phyloP scores from a whole-genome alignment of 2,888 invertebrate genomes.

The Erebia epiphron region DNA sequence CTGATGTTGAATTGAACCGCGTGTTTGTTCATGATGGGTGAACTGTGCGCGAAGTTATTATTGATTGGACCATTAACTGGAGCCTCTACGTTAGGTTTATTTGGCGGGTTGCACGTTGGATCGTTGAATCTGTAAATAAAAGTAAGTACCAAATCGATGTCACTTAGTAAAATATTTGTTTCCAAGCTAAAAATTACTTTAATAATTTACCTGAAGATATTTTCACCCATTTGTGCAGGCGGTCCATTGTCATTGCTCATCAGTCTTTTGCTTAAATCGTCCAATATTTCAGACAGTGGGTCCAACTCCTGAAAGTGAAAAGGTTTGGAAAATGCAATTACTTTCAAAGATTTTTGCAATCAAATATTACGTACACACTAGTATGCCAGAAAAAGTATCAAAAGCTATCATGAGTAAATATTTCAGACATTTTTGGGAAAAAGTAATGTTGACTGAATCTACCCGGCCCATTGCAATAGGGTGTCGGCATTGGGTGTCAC shows the following conservation, averaged over 20 bases:
- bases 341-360: too few relatives aligned
- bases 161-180: not conserved
- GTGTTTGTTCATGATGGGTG: constrained; percentile 81
- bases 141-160: not conserved
- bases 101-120: constrained; percentile 80
- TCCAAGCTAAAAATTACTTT: not conserved
- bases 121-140: constrained; percentile 83
- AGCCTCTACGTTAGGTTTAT: constrained; percentile 57
- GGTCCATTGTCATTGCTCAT: constrained; percentile 70
- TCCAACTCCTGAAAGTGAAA: constrained; percentile 78
- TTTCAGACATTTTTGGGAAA: too few relatives aligned
- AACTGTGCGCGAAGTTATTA: constrained; percentile 74
- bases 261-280: constrained; percentile 86
- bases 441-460: too few relatives aligned
- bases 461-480: too few relatives aligned
- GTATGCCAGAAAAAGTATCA: too few relatives aligned
- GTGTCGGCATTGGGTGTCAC: too few relatives aligned
- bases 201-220: constrained; percentile 82
- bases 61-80: constrained; percentile 60
- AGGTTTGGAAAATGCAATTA: too few relatives aligned
- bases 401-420: too few relatives aligned
- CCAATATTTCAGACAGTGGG: constrained; percentile 87
- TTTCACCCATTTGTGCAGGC: constrained; percentile 76
- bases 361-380: too few relatives aligned
- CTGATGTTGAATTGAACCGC: constrained; percentile 81